Evolutionary conservation across 2,113 vertebrate genomes (phyloP).

Genomic region (Thermophis baileyi): DNA sequence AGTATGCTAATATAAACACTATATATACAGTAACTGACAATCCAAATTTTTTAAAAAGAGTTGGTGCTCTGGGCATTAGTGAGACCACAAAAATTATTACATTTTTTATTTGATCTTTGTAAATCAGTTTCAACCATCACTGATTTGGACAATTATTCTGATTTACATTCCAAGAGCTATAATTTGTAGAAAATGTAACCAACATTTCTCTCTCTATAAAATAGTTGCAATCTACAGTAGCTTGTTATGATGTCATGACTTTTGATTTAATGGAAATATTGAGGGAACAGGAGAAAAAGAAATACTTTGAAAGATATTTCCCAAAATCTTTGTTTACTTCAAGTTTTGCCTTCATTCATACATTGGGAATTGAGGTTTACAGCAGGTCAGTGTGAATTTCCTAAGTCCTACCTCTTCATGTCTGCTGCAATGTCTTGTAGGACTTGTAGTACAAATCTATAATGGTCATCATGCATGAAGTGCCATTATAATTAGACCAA

Average conservation of each 20-base stretch:
- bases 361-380: not conserved
- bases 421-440: not conserved
- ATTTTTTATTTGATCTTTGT: slow-evolving; percentile 80
- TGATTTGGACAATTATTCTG: slow-evolving; percentile 82
- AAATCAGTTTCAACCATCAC: slow-evolving; percentile 82
- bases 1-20: slow-evolving; percentile 80
- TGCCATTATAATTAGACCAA: not conserved
- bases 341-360: slow-evolving; percentile 21
- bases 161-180: slow-evolving; percentile 79
- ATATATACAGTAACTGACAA: slow-evolving; percentile 73
- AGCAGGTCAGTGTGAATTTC: not conserved
- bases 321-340: slow-evolving; percentile 25
- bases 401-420: not conserved
- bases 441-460: not conserved
- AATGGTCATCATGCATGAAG: not conserved
- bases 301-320: slow-evolving; percentile 57
- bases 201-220: slow-evolving; percentile 65
- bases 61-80: slow-evolving; percentile 71
- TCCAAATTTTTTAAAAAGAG: slow-evolving; percentile 74
- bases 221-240: slow-evolving; percentile 75
- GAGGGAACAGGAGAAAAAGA: slow-evolving; percentile 61
- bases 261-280: slow-evolving; percentile 67
- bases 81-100: slow-evolving; percentile 78
- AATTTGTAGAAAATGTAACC: slow-evolving; percentile 82
- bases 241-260: slow-evolving; percentile 77